These are phyloP conservation scores for Embidobia sp. DNA, from an alignment of 2,888 invertebrate species.

Conservation along the genomic window DNA sequence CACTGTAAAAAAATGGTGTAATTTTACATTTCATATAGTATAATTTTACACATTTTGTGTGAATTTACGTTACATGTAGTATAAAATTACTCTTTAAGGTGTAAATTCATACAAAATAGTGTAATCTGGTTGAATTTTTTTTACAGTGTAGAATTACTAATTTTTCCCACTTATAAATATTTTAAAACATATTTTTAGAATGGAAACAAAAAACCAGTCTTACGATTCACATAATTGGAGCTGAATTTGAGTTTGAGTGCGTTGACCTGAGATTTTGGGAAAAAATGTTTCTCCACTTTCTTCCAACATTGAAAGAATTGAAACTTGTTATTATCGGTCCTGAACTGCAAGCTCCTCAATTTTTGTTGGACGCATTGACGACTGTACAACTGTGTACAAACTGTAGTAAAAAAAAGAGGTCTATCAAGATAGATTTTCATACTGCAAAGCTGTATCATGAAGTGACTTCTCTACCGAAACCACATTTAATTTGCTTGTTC, in stretches of 20 bases:
- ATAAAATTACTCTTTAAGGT: too few species aligned
- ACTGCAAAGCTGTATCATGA: conserved; percentile 79
- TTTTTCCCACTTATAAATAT: too few species aligned
- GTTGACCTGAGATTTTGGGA: conserved; percentile 88
- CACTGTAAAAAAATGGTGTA: too few species aligned
- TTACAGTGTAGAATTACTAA: too few species aligned
- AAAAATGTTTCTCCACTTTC: conserved; percentile 86
- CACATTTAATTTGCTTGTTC: conserved; percentile 85
- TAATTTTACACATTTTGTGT: too few species aligned
- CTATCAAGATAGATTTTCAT: conserved; percentile 72
- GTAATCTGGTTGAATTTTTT: too few species aligned
- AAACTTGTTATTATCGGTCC: conserved; percentile 86
- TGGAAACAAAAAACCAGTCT: conserved; percentile 68
- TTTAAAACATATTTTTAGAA: too few species aligned
- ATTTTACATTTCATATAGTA: too few species aligned
- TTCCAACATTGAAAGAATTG: conserved; percentile 83
- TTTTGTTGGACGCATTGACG: conserved; percentile 84
- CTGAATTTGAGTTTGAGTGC: conserved; percentile 88
- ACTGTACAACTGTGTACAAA: conserved; percentile 79
- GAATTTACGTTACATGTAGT: too few species aligned
- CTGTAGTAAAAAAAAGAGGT: conserved; percentile 68
- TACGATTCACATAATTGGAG: conserved; percentile 84
- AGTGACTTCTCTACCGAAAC: conserved; percentile 65
- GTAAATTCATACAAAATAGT: too few species aligned
- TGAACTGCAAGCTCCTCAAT: conserved; percentile 84